These are phyloP conservation scores for Drosophila malerkotliana DNA, from an alignment of 1,140 invertebrate genomes.

Conservation along the genomic window DNA sequence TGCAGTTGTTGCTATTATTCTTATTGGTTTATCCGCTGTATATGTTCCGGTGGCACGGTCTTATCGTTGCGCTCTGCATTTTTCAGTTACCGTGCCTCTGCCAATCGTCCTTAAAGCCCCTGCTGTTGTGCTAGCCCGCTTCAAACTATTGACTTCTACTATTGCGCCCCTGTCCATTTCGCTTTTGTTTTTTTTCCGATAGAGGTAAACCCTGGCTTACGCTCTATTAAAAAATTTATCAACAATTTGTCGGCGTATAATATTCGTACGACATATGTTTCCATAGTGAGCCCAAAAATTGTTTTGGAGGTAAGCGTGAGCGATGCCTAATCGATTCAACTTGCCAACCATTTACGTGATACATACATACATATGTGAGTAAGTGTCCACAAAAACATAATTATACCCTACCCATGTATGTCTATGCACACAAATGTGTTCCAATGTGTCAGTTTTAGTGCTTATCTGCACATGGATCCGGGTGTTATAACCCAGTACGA, in stretches of 20 bases:
- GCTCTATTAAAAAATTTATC: slow-evolving; percentile 50
- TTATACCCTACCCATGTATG: no score
- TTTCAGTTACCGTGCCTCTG: neutral
- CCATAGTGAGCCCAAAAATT: slow-evolving; percentile 22
- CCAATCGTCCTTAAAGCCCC: slow-evolving; percentile 28
- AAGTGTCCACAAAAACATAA: no score
- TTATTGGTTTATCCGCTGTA: slow-evolving; percentile 31
- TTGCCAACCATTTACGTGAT: neutral
- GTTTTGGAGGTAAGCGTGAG: slow-evolving; percentile 3
- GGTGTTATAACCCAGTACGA: no score
- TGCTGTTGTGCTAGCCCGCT: neutral
- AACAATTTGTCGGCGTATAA: slow-evolving; percentile 67
- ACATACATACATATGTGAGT: no score
- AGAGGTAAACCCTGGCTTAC: neutral
- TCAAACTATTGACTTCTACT: neutral
- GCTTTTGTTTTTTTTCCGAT: slow-evolving; percentile 23
- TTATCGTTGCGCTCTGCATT: slow-evolving; percentile 41
- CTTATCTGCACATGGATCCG: no score
- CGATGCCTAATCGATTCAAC: neutral
- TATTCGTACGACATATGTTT: slow-evolving; percentile 44
- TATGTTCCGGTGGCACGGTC: slow-evolving; percentile 48
- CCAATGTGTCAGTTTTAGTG: no score
- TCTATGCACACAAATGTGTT: no score
- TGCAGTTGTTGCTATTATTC: slow-evolving; percentile 42
- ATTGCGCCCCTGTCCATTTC: neutral